phyloP scores from a whole-genome alignment of 2,888 invertebrate species.

The Myopa testacea region DNA sequence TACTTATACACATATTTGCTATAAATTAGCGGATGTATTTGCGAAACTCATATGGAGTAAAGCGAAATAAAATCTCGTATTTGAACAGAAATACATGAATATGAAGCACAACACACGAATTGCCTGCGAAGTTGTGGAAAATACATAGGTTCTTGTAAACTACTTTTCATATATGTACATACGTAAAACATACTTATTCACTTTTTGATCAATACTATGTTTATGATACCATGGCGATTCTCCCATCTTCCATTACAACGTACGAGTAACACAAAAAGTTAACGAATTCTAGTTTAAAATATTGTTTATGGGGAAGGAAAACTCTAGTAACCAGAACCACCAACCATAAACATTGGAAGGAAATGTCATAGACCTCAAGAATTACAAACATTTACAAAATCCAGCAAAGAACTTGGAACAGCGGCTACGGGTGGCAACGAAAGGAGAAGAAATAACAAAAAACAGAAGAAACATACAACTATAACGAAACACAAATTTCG shows the following conservation, averaged over 20 bases:
- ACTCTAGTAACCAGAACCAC: conserved; percentile 30
- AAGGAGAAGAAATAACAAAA: background rate
- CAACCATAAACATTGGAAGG: conserved; percentile 15
- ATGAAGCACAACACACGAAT: no score
- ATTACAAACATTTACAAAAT: conserved; percentile 8
- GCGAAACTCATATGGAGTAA: no score
- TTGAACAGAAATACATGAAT: background rate
- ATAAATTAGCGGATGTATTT: background rate
- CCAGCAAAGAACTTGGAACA: background rate
- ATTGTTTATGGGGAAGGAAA: background rate
- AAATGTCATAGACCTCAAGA: conserved; percentile 42
- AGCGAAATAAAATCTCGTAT: no score
- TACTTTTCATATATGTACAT: no score
- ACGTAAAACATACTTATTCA: no score
- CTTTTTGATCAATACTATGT: background rate
- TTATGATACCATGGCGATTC: no score
- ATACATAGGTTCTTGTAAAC: no score
- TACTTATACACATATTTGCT: background rate
- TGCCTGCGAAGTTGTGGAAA: background rate
- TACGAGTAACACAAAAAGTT: no score
- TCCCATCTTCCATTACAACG: no score
- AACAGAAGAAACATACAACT: background rate
- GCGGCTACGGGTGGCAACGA: background rate
- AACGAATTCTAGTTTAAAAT: no score
- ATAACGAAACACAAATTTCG: conserved; percentile 17